These are phyloP conservation scores for Caenorhabditis macrosperma DNA, from an alignment of 2,888 invertebrate species.

Conservation along the genomic window DNA sequence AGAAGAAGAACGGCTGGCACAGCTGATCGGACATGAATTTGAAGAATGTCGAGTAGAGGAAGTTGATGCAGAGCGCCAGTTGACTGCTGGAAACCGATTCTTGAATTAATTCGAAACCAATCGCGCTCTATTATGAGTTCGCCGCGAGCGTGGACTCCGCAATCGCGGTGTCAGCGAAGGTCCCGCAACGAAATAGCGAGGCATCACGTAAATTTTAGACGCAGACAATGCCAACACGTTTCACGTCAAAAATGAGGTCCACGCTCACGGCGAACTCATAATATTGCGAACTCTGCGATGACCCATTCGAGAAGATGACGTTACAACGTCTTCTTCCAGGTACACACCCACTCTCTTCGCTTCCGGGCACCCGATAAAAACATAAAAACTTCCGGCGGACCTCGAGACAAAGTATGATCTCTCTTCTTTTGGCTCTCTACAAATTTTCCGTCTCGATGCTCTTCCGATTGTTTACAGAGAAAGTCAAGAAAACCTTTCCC, in stretches of 20 bases:
- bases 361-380: background rate
- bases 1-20: constrained; percentile 73
- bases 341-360: constrained; percentile 18
- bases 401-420: constrained; percentile 6
- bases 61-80: constrained; percentile 75
- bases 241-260: no score
- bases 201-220: no score
- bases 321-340: background rate
- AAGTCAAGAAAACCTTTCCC: constrained; percentile 29
- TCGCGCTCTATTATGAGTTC: no score
- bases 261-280: no score
- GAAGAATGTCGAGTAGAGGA: constrained; percentile 76
- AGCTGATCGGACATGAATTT: constrained; percentile 75
- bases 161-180: no score
- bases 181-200: no score
- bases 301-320: no score
- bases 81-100: constrained; percentile 74
- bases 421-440: background rate
- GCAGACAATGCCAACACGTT: no score
- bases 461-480: constrained; percentile 38
- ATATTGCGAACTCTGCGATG: no score
- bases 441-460: constrained; percentile 23
- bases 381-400: constrained; percentile 46
- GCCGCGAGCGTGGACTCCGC: no score
- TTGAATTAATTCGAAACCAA: background rate